A percentile compares a stretch with the other conserved stretches of the same genome.
phyloP scores from a whole-genome alignment of 1,140 invertebrate genomes.

The Listronotus bonariensis region DNA sequence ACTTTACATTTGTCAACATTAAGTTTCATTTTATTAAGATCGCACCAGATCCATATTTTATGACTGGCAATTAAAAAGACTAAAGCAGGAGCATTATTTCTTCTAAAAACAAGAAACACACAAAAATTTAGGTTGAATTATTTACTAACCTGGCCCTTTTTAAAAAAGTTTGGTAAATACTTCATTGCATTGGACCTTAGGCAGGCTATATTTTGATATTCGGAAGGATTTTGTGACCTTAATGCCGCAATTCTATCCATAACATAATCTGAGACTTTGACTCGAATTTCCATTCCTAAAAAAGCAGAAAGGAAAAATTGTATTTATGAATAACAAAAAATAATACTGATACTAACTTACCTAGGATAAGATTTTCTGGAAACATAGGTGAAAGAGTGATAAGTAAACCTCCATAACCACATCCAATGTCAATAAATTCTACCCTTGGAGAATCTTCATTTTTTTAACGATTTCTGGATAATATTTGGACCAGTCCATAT shows the following conservation, averaged over 20 bases:
- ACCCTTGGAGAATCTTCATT: constrained; percentile 61
- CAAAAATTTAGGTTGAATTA: no score
- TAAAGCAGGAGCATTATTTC: no score
- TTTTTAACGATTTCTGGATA: constrained; percentile 69
- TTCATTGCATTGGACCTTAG: constrained; percentile 99
- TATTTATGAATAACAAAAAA: no score
- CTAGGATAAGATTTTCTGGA: constrained; percentile 87
- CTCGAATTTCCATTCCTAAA: constrained; percentile 86
- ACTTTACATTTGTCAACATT: no score
- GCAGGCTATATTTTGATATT: constrained; percentile 95
- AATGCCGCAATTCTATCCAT: constrained; percentile 92
- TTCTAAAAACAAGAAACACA: no score
- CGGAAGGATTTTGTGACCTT: constrained; percentile 71
- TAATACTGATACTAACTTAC: constrained; percentile 61
- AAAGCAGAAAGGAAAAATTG: background rate
- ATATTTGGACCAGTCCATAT: constrained; percentile 76
- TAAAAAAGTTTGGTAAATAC: constrained; percentile 95
- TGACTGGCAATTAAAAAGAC: no score
- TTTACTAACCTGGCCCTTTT: constrained; percentile 81
- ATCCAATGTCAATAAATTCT: constrained; percentile 96
- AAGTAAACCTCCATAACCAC: constrained; percentile 97
- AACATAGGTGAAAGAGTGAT: constrained; percentile 90
- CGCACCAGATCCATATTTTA: no score
- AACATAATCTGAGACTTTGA: constrained; percentile 99
- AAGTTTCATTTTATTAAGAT: no score